Base-by-base conservation (phyloP, 2,888 invertebrate genomes). In the Hecatera dysodea region DNA sequence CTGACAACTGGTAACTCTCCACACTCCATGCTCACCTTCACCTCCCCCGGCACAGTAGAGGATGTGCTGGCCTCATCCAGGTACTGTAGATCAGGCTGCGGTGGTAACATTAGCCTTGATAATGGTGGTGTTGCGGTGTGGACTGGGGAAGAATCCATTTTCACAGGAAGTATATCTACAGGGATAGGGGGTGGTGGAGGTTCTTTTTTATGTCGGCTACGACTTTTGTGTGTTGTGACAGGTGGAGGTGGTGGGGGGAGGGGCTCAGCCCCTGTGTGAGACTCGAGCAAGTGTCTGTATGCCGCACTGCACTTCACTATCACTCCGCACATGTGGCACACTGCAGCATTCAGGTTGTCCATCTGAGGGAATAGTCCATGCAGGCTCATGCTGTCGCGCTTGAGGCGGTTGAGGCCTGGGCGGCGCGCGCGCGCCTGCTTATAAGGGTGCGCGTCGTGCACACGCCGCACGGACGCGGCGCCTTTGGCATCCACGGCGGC, bases 301-400 rank as follows among this genome's bases (percentile, higher is more conserved):
- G 98, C 97, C 62, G 98, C 98, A 91, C 98, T 97, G 85, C 98
- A 98, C 94, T 98, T 98, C 85, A 98, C 97, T 89, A 97, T 97
- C 82, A 97, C 97, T 81, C 97, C 97, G 92, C 98, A 98, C 91
- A 97, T 96, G 92, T 97, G 97, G 93, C 98, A 98, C 84, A 98
- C 97, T 74, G 98, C 98, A 75, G 98, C 97, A 90, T 97, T 97
- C 86, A 98, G 97, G 77, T 97, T 96, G 93, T 98, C 98, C 92
- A 97, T 97, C 87, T 98, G 97, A 33, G 98, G 98, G 87, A 97
- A 97, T 86, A 97, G 96, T 59, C 98, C 98, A 92, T 97, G 98
- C 70, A 98, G 96, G 83, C 97, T 96, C 97, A 98, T 98, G 91
- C 97, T 97, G 93, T 96, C 93, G 80, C 92, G 90, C 74, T 93